Conservation (phyloP, 2,113 vertebrate genomes). For the Misgurnus mizolepis region DNA sequence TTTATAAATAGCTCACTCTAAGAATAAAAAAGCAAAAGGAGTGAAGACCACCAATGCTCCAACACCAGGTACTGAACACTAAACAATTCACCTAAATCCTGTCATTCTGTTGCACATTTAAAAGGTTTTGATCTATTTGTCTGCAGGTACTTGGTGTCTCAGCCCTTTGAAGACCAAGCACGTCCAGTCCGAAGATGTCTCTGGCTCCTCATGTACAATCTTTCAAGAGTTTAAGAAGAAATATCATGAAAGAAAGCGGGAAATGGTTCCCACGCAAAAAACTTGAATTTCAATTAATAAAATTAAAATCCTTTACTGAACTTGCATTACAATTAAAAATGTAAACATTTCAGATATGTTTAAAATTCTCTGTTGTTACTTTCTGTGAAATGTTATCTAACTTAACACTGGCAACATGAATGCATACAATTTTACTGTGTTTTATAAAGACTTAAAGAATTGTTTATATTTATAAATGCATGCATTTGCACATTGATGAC, state of each 20-base stretch:
- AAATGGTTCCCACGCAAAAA: background rate
- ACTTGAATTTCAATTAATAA: background rate
- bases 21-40: background rate
- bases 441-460: background rate
- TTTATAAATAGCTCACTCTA: background rate
- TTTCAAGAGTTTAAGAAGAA: slow-evolving; percentile 65
- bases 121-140: background rate
- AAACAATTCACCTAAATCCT: background rate
- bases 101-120: background rate
- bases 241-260: slow-evolving; percentile 52
- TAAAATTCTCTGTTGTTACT: background rate
- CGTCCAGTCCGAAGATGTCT: background rate
- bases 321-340: slow-evolving; percentile 3
- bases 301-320: background rate
- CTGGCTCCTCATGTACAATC: slow-evolving; percentile 18
- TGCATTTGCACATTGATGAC: background rate
- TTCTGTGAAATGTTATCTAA: background rate
- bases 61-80: background rate
- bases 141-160: slow-evolving; percentile 54
- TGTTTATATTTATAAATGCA: slow-evolving; percentile 6
- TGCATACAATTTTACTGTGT: background rate
- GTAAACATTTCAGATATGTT: background rate
- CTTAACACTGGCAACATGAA: too few species aligned
- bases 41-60: background rate
- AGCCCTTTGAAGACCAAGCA: slow-evolving; percentile 36